phyloP scores from a whole-genome alignment of 1,140 invertebrate genomes.

The Copidosoma floridanum region DNA sequence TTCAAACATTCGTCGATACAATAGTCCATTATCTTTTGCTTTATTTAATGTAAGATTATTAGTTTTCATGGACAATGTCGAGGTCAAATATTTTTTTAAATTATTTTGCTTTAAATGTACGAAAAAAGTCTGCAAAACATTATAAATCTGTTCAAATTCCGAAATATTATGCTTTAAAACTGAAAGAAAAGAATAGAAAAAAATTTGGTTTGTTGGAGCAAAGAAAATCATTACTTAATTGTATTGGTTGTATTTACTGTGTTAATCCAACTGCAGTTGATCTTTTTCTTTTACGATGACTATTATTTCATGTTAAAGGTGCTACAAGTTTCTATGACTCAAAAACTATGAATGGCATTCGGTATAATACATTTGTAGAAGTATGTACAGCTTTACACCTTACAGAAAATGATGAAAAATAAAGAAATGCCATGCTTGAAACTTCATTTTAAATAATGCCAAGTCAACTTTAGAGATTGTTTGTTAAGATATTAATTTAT shows the following conservation, averaged over 20 bases:
- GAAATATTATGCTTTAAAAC: background rate
- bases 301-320: conserved; percentile 39
- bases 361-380: conserved; percentile 35
- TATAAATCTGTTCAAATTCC: background rate
- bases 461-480: conserved; percentile 7
- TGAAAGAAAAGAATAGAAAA: background rate
- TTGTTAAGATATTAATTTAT: conserved; percentile 18
- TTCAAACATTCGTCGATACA: background rate
- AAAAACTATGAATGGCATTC: conserved; percentile 38
- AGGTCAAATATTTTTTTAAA: conserved; percentile 9
- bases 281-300: conserved; percentile 36
- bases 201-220: conserved; percentile 16
- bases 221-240: conserved; percentile 3
- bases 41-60: background rate
- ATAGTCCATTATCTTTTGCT: background rate
- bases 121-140: background rate
- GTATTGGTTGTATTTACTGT: conserved; percentile 16
- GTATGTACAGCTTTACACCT: conserved; percentile 36
- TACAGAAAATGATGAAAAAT: conserved; percentile 41
- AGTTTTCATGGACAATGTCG: background rate
- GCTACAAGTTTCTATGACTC: conserved; percentile 41
- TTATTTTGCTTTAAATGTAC: conserved; percentile 14
- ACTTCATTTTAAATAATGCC: conserved; percentile 3
- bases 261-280: conserved; percentile 29
- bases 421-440: conserved; percentile 22